Conservation (phyloP, 2,888 invertebrate genomes). For the Drosophila peninsularis region DNA sequence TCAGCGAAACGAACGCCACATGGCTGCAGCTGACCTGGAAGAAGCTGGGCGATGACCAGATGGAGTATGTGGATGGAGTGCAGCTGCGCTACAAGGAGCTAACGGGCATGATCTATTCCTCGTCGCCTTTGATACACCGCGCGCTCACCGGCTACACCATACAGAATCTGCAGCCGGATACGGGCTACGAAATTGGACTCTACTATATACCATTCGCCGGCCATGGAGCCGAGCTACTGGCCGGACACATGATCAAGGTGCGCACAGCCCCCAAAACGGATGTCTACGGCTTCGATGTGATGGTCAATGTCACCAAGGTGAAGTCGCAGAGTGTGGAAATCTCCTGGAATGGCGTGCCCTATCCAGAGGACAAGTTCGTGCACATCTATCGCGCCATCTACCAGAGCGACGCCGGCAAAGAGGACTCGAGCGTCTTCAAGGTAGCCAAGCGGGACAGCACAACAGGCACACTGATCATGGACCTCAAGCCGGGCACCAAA, state of each 20-base stretch:
- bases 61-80: constrained; percentile 94
- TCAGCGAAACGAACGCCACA: constrained; percentile 91
- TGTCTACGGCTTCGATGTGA: constrained; percentile 93
- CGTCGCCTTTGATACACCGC: constrained; percentile 93
- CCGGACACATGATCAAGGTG: constrained; percentile 89
- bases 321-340: constrained; percentile 92
- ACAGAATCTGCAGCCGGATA: constrained; percentile 91
- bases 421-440: constrained; percentile 90
- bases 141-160: constrained; percentile 92
- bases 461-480: constrained; percentile 88
- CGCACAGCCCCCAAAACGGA: constrained; percentile 89
- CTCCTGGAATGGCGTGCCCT: constrained; percentile 93
- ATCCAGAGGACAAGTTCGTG: constrained; percentile 95
- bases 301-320: constrained; percentile 90
- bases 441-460: constrained; percentile 90
- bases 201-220: constrained; percentile 93
- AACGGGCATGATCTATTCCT: constrained; percentile 92
- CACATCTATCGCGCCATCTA: constrained; percentile 95
- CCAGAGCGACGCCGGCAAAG: constrained; percentile 90
- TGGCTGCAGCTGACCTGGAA: constrained; percentile 93
- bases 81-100: constrained; percentile 94
- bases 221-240: constrained; percentile 91
- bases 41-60: constrained; percentile 91
- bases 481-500: constrained; percentile 91
- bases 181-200: constrained; percentile 92